A percentile compares a stretch with the other conserved stretches of the same genome.
These are phyloP conservation scores for Oligia fasciuncula DNA, from an alignment of 2,888 invertebrate species.

Conservation along the genomic window DNA sequence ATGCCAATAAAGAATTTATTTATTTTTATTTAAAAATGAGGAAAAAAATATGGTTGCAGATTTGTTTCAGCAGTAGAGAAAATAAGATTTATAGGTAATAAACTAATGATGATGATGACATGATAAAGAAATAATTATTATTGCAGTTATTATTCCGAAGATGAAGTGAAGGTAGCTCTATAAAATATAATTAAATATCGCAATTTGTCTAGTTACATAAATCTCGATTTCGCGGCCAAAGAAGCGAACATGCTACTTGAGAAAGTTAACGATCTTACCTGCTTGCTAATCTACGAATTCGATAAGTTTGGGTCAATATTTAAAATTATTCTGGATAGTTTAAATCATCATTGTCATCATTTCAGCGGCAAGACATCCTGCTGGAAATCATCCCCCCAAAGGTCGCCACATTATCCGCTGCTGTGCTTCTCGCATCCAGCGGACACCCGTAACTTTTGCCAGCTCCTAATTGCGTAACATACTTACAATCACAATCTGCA, in stretches of 20 bases:
- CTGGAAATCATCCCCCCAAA: not conserved
- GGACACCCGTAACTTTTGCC: not conserved
- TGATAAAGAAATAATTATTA: constrained; percentile 13
- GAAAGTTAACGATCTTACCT: constrained; percentile 16
- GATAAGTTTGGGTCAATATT: not conserved
- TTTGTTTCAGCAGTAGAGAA: not conserved
- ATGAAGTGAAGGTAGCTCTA: constrained; percentile 26
- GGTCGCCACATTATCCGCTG: too few relatives aligned
- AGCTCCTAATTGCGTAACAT: too few relatives aligned
- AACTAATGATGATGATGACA: not conserved
- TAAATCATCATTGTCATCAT: not conserved
- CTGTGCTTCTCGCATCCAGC: not conserved
- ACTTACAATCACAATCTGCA: too few relatives aligned
- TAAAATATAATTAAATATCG: constrained; percentile 34
- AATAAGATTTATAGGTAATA: not conserved
- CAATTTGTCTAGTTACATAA: constrained; percentile 34
- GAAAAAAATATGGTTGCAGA: not conserved
- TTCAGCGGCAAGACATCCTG: not conserved
- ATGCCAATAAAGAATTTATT: too few relatives aligned
- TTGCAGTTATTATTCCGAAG: constrained; percentile 13
- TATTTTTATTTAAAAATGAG: not conserved
- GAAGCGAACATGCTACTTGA: constrained; percentile 12
- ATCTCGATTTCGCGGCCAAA: constrained; percentile 28
- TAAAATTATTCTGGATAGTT: not conserved
- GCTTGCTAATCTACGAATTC: constrained; percentile 1